A percentile compares a stretch with the other conserved stretches of the same genome.
phyloP scores from a whole-genome alignment of 2,113 vertebrate genomes.

The Microtus ochrogaster region DNA sequence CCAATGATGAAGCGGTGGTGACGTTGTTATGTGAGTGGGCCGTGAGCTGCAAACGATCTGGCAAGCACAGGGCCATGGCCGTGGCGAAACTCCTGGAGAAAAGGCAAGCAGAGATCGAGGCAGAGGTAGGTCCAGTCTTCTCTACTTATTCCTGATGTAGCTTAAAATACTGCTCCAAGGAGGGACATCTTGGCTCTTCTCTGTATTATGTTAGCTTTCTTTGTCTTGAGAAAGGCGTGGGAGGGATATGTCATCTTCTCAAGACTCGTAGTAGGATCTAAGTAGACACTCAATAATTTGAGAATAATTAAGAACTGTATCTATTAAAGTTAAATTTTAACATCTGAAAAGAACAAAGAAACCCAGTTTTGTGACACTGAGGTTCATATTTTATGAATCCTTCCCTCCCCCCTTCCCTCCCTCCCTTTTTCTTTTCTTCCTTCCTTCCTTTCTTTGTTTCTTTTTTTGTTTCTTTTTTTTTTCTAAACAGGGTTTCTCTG shows the following conservation, averaged over 20 bases:
- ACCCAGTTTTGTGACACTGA: neutral
- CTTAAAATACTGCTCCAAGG: neutral
- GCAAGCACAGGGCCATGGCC: constrained; percentile 87
- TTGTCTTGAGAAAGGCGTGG: neutral
- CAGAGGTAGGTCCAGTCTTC: constrained; percentile 81
- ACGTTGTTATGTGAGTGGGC: constrained; percentile 87
- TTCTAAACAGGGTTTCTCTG: neutral
- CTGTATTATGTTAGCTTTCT: neutral
- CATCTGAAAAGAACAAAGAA: neutral
- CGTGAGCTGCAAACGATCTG: constrained; percentile 85
- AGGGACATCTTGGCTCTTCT: neutral
- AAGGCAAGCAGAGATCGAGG: constrained; percentile 87
- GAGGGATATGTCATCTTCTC: neutral
- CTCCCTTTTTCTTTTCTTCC: no score
- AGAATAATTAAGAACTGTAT: neutral
- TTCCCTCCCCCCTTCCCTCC: no score
- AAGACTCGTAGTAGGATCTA: neutral
- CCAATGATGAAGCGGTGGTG: constrained; percentile 82
- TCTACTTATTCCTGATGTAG: accelerated
- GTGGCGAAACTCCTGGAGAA: constrained; percentile 88
- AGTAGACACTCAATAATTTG: neutral
- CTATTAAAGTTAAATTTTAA: constrained; percentile 22
- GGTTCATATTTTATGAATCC: no score
- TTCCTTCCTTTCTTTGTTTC: neutral
- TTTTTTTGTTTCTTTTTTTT: neutral